Percentiles rank a stretch among this genome's conserved stretches.
These are phyloP conservation scores for Pyrgilauda ruficollis DNA, from an alignment of 2,113 vertebrate species.

Conservation along the genomic window DNA sequence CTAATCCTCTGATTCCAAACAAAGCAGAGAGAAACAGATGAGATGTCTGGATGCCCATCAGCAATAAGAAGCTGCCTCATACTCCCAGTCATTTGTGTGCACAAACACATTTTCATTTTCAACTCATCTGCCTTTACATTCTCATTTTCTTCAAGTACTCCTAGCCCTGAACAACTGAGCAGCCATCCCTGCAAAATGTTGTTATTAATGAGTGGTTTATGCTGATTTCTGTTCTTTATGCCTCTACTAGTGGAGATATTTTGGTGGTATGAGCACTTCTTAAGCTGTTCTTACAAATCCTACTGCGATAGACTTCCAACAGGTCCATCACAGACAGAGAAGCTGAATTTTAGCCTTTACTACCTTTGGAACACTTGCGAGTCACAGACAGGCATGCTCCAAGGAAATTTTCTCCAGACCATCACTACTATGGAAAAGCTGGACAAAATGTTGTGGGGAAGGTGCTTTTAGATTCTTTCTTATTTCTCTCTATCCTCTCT, in stretches of 20 bases:
- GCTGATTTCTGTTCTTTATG: neutral
- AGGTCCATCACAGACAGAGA: neutral
- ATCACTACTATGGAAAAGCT: neutral
- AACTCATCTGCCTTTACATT: neutral
- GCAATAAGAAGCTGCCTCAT: neutral
- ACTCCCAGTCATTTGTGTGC: neutral
- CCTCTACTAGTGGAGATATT: neutral
- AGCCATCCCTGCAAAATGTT: neutral
- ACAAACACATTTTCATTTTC: neutral
- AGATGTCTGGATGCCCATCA: neutral
- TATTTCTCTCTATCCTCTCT: neutral
- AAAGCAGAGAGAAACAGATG: neutral
- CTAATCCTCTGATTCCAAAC: neutral
- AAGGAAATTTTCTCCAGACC: neutral
- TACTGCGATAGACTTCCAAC: neutral
- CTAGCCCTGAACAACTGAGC: neutral
- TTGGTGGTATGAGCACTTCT: neutral
- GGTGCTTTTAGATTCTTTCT: neutral
- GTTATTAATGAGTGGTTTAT: neutral
- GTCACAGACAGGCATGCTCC: neutral
- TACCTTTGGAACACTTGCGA: neutral
- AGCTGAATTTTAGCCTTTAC: neutral
- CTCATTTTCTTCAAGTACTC: neutral
- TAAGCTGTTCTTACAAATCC: neutral
- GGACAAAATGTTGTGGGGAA: neutral